These are phyloP conservation scores for Pipistrellus pygmaeus DNA, from an alignment of 2,797 vertebrate genomes.

Conservation along the genomic window DNA sequence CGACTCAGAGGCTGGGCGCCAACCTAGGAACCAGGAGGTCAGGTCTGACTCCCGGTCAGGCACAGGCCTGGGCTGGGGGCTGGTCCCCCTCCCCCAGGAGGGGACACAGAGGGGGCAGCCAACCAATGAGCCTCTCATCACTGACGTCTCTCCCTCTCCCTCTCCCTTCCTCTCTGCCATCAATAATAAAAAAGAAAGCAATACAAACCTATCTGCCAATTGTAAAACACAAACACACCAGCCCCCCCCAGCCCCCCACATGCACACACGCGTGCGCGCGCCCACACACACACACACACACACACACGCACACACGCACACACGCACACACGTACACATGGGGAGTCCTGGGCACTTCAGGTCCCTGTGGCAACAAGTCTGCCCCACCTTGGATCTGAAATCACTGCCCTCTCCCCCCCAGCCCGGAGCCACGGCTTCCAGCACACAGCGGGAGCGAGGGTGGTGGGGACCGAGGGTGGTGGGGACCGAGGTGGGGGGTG, in stretches of 20 bases:
- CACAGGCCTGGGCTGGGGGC: too few species aligned
- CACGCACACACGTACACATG: background rate
- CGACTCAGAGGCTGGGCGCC: too few species aligned
- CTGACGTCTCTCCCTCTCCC: too few species aligned
- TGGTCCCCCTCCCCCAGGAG: too few species aligned
- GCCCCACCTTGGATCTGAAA: background rate
- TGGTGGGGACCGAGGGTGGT: background rate
- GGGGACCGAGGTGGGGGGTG: background rate
- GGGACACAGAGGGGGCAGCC: too few species aligned
- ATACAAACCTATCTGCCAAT: background rate
- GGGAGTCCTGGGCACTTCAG: too few species aligned
- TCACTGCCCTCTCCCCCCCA: conserved; percentile 19
- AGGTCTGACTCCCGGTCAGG: too few species aligned
- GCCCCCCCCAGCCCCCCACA: too few species aligned
- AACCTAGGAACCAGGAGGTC: too few species aligned
- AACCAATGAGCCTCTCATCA: too few species aligned
- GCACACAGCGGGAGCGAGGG: background rate
- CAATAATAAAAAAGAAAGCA: background rate
- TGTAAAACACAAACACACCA: background rate
- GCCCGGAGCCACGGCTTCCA: background rate
- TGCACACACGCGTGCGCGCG: background rate
- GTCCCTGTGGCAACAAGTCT: background rate
- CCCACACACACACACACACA: too few species aligned
- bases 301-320: background rate
- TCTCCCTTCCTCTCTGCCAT: too few species aligned